Evolutionary conservation across 1,140 invertebrate genomes (phyloP).

Genomic region (Marisa cornuarietis): DNA sequence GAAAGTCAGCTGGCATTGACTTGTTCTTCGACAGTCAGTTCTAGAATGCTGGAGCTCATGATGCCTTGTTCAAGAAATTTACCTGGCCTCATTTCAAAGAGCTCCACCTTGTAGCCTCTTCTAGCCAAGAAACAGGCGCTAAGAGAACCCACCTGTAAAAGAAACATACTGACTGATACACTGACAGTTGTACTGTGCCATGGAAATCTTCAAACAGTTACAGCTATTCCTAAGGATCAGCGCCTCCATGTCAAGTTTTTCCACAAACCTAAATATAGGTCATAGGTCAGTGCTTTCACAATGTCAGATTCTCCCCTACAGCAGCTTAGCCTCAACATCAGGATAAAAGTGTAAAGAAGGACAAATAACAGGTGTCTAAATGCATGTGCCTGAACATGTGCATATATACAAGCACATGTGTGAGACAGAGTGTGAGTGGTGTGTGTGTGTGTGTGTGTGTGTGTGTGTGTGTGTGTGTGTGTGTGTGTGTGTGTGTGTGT

Average conservation of each 20-base stretch:
- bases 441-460: too few species aligned
- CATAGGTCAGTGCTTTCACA: neutral
- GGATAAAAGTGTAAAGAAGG: too few species aligned
- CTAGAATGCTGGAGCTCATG: too few species aligned
- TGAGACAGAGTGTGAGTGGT: too few species aligned
- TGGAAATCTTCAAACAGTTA: neutral
- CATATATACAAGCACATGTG: neutral
- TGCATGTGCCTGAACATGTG: neutral
- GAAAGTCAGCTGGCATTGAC: too few species aligned
- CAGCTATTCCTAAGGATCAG: neutral
- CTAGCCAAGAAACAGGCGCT: conserved; percentile 87
- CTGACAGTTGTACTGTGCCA: neutral
- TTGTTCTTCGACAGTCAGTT: too few species aligned
- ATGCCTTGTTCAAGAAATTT: conserved; percentile 40
- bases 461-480: too few species aligned
- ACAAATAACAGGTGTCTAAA: neutral
- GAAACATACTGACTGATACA: too few species aligned
- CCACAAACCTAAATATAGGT: neutral
- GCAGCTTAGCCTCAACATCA: too few species aligned
- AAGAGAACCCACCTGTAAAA: conserved; percentile 81
- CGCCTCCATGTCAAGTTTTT: neutral
- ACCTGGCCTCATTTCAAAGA: conserved; percentile 93
- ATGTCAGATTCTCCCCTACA: too few species aligned
- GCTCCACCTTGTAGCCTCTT: conserved; percentile 80
- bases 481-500: too few species aligned